Base-by-base conservation (phyloP, 2,797 vertebrate genomes). In the Sebastes nivosus region DNA sequence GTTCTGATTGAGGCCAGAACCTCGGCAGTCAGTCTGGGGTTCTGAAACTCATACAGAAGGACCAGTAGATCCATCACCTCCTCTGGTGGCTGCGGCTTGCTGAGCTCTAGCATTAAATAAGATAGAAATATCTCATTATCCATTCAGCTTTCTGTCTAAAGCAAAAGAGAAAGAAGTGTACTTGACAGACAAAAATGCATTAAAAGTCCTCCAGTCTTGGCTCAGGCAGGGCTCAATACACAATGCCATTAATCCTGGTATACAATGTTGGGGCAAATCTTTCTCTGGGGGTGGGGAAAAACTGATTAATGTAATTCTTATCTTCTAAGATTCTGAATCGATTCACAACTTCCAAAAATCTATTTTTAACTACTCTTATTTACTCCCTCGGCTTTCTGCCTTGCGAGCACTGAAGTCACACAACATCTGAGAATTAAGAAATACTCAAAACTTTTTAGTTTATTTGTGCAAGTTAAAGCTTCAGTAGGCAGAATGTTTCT, bases 41-140 rank as follows among this genome's bases (percentile, higher is more conserved):
- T 99, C 94, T 99, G 98, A 89, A 99, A 97, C 95, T 99, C 98
- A 0, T 98, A 99, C 24, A 99, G 95, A 65, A 99, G 97, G 80
- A 99, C 95, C 58, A 99, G 95, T 60, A 99, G 95, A 86, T 99
- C 98, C 95, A 99, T 96, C 77, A 99, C 93, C 91, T 99, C 98
- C 0, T 97, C 96, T 0, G 98, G 96, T 2, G 98, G 98, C 80
- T 97, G 95, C 2, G 95, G 94, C 77, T 92, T 97, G 59, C 90
- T 93, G 67, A 97, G 94, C 61, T 96, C 94, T 95, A 22, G 13
- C 1, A 72, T 36, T 12, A 77, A 75, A 83, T 16, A 29, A 77
- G n/a, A 71, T 3, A 52, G 8, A 58, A 58, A 16, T 38, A 7
- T 34, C 2, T 34, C 4, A 27, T 61, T 24, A 32, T 63, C 1